Percentiles rank a stretch among this genome's conserved stretches.
These are phyloP conservation scores for Micromys minutus DNA, from an alignment of 2,113 vertebrate species.

Conservation along the genomic window DNA sequence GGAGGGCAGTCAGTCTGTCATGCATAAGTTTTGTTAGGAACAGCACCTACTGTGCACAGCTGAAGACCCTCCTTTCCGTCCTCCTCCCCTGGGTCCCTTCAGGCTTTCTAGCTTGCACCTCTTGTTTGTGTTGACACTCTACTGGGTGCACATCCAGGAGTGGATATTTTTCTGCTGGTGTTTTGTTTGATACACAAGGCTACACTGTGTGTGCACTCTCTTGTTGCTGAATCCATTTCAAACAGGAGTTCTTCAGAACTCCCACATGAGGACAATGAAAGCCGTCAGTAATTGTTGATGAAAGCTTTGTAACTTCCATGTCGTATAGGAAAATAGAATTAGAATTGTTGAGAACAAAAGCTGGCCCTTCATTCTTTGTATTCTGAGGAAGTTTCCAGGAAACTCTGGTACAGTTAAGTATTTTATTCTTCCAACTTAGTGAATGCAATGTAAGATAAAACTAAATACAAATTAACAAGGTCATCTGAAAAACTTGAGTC, in stretches of 20 bases:
- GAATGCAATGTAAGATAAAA: neutral
- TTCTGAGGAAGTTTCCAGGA: constrained; percentile 47
- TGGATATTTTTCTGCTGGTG: constrained; percentile 53
- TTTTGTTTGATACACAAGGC: constrained; percentile 64
- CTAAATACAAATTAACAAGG: constrained; percentile 48
- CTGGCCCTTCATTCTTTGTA: constrained; percentile 8
- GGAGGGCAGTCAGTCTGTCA: neutral
- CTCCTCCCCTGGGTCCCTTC: neutral
- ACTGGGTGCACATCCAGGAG: neutral
- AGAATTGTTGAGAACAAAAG: constrained; percentile 66
- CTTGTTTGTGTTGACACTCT: constrained; percentile 58
- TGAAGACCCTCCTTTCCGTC: constrained; percentile 39
- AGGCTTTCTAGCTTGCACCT: neutral
- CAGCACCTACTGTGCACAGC: constrained; percentile 2
- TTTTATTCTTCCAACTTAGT: constrained; percentile 13
- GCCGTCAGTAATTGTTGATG: constrained; percentile 65
- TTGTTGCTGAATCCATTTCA: constrained; percentile 60
- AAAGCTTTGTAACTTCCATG: constrained; percentile 64
- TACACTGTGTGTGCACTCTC: constrained; percentile 42
- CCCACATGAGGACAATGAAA: constrained; percentile 61
- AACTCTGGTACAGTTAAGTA: constrained; percentile 5
- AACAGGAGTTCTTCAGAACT: constrained; percentile 63
- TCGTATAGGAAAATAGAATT: constrained; percentile 25
- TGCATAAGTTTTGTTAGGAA: constrained; percentile 14
- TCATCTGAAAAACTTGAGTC: constrained; percentile 13